Base-by-base conservation (phyloP, 2,888 invertebrate species). In the Nomada flava region DNA sequence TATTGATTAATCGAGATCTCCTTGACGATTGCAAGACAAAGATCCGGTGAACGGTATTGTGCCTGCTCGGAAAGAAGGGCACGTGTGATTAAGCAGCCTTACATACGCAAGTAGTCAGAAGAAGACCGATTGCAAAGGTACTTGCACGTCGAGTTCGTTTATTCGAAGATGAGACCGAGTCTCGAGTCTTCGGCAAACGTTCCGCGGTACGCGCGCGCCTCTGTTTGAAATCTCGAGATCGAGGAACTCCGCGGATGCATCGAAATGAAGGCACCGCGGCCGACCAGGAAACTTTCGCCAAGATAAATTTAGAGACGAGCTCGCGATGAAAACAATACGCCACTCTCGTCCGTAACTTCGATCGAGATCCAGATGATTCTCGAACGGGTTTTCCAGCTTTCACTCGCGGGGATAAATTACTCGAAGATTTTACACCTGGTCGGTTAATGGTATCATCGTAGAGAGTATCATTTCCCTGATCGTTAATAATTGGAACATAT, bases 111-210 rank as follows among this genome's bases (percentile, higher is more conserved):
- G 59, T 10, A 15, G 23, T n/a, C 23, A 63, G 62, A 20, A 55
- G 69, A 26, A 72, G 81, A 76, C 62, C 57, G 65, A 82, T 75
- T 60, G 78, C 50, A 75, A 74, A 69, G 55, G 64, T 64, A 75
- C 82, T 82, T 75, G 62, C 55, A 63, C 78, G 65, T 78, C 59
- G 65, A 63, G 74, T 82, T 82, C 74, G 82, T 78, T 79, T 82
- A 82, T 79, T 62, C 82, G 71, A 83, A 82, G 70, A 79, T 71
- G 74, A 82, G 74, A 82, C 68, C 60, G 62, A 44, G 82, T 57
- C 76, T 81, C 60, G 82, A 81, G 82, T 57, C 82, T 82, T 82
- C 53, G 67, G 82, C 53, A 82, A 82, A 82, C 81, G 81, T 80
- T 47, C 50, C 36, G 79, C 36, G 68, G 73, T 71, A 76, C 78